Evolutionary conservation across 2,888 invertebrate species (phyloP).

Genomic region (Coleophora flavipennella): DNA sequence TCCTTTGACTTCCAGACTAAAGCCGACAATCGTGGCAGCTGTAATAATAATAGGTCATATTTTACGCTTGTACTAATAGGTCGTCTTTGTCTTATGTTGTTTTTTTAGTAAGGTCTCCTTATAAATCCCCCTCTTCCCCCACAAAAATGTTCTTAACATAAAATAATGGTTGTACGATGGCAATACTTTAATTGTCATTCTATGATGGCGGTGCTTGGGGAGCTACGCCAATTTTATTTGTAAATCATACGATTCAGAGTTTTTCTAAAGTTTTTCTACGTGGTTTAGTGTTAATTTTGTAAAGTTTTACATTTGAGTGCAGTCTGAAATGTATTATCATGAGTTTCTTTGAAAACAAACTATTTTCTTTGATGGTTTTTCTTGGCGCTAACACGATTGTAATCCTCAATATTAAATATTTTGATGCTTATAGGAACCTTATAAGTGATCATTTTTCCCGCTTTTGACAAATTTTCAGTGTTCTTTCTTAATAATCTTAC

Average conservation of each 20-base stretch:
- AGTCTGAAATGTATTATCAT: conserved; percentile 18
- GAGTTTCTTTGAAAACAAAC: conserved; percentile 29
- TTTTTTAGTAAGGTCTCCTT: too few species aligned
- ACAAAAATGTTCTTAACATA: too few species aligned
- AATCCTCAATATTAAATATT: conserved; percentile 38
- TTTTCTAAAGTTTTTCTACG: conserved; percentile 33
- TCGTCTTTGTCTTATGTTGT: too few species aligned
- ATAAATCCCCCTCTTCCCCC: too few species aligned
- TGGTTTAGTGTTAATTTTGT: conserved; percentile 18
- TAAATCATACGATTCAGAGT: conserved; percentile 41
- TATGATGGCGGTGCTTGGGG: conserved; percentile 66
- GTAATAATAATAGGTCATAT: too few species aligned
- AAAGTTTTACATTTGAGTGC: conserved; percentile 16
- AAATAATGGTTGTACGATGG: too few species aligned
- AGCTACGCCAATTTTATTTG: conserved; percentile 49
- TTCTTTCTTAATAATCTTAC: conserved; percentile 11
- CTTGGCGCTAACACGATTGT: conserved; percentile 55
- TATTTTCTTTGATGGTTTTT: conserved; percentile 27
- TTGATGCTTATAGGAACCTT: conserved; percentile 42
- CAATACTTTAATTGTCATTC: conserved; percentile 30
- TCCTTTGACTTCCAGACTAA: too few species aligned
- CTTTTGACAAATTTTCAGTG: conserved; percentile 6
- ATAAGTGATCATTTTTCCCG: conserved; percentile 15
- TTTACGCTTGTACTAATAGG: too few species aligned
- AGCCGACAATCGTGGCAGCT: too few species aligned